Evolutionary conservation across 1,140 invertebrate genomes (phyloP).

Genomic region (Elysia chlorotica): DNA sequence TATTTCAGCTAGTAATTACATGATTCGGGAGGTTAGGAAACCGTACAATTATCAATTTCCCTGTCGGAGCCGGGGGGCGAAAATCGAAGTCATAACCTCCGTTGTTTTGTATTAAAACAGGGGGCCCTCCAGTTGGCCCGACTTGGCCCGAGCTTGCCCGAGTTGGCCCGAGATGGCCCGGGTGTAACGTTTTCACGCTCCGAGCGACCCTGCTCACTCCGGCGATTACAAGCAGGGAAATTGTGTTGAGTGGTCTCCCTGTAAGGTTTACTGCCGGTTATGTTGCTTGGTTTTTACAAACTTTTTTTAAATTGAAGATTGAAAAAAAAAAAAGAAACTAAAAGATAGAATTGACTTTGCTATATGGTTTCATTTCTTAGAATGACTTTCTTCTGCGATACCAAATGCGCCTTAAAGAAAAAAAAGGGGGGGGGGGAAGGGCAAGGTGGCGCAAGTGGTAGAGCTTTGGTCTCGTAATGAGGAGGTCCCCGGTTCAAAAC

Average conservation of each 20-base stretch:
- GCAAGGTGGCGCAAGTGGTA: no score
- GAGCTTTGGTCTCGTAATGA: no score
- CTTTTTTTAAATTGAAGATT: no score
- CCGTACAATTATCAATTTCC: background rate
- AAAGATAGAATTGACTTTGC: no score
- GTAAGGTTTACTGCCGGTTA: background rate
- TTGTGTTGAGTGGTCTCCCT: background rate
- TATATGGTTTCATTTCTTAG: no score
- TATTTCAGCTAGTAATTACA: background rate
- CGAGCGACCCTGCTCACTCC: no score
- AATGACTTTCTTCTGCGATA: no score
- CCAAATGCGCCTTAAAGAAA: no score
- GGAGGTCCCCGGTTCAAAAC: no score
- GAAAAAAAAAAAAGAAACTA: no score
- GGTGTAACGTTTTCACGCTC: no score
- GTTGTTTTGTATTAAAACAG: background rate
- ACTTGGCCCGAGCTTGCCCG: background rate
- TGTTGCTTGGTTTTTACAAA: background rate
- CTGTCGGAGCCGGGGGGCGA: background rate
- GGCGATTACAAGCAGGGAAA: background rate
- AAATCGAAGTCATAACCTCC: background rate
- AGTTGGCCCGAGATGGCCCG: background rate
- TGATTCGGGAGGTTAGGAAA: background rate
- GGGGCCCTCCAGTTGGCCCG: background rate
- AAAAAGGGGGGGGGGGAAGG: no score